phyloP scores from a whole-genome alignment of 2,113 vertebrate species.

The Synodontis membranacea region DNA sequence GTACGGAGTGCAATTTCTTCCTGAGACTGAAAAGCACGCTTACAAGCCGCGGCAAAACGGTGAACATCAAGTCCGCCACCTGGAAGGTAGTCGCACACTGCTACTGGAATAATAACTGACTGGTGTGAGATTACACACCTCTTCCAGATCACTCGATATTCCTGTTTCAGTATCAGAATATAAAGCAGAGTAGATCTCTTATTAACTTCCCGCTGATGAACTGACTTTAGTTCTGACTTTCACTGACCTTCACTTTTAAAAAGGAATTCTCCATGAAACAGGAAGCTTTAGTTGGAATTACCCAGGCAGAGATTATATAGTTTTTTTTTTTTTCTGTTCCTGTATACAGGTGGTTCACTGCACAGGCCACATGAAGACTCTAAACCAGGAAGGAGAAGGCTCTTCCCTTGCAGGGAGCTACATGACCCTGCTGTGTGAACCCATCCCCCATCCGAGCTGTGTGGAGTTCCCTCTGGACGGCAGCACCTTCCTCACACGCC shows the following conservation, averaged over 20 bases:
- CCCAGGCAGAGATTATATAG: no score
- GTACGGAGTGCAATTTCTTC: slow-evolving; percentile 73
- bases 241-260: neutral
- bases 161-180: neutral
- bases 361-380: slow-evolving; percentile 74
- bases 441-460: slow-evolving; percentile 80
- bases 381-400: slow-evolving; percentile 47
- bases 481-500: slow-evolving; percentile 81
- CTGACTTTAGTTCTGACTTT: no score
- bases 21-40: slow-evolving; percentile 84
- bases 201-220: neutral
- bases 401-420: slow-evolving; percentile 63
- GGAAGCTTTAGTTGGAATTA: neutral
- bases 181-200: neutral
- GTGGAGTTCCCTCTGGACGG: slow-evolving; percentile 81
- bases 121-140: neutral
- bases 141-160: neutral
- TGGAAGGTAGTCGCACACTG: slow-evolving; percentile 76
- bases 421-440: slow-evolving; percentile 83
- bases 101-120: neutral
- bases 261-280: neutral
- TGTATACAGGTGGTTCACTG: slow-evolving; percentile 81
- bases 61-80: slow-evolving; percentile 84
- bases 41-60: slow-evolving; percentile 79
- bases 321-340: neutral